phyloP scores from a whole-genome alignment of 2,888 invertebrate species.

The Tinea pellionella region DNA sequence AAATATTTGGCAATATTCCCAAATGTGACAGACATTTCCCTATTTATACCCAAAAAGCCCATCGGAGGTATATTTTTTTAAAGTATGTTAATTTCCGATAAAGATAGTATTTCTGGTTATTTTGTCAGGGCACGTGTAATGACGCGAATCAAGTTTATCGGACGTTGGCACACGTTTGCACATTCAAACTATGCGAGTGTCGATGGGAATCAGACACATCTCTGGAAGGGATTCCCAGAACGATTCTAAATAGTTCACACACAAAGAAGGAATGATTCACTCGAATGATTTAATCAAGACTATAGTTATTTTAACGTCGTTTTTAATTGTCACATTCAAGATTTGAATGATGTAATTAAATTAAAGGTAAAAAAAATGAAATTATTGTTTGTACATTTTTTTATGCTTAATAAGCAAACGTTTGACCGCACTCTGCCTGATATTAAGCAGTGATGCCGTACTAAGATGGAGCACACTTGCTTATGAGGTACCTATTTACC shows the following conservation, averaged over 20 bases:
- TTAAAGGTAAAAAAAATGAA: too few species aligned
- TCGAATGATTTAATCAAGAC: neutral
- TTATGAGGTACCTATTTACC: too few species aligned
- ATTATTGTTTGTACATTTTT: too few species aligned
- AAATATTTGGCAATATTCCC: neutral
- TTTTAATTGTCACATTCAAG: too few species aligned
- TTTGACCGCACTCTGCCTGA: too few species aligned
- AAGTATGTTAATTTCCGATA: neutral
- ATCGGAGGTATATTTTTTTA: too few species aligned
- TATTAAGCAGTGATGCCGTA: too few species aligned
- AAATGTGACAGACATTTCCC: neutral
- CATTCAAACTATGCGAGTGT: neutral
- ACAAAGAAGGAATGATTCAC: neutral
- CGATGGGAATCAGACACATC: neutral
- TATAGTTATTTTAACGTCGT: too few species aligned
- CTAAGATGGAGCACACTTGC: too few species aligned
- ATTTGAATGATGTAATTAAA: too few species aligned
- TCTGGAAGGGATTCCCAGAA: neutral
- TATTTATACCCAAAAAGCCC: neutral
- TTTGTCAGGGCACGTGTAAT: neutral
- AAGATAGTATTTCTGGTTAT: neutral
- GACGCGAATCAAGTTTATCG: neutral
- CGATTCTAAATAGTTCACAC: neutral
- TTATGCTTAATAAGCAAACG: too few species aligned
- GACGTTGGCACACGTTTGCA: neutral